These are phyloP conservation scores for Trogon surrucura DNA, from an alignment of 2,113 vertebrate species.

Conservation along the genomic window DNA sequence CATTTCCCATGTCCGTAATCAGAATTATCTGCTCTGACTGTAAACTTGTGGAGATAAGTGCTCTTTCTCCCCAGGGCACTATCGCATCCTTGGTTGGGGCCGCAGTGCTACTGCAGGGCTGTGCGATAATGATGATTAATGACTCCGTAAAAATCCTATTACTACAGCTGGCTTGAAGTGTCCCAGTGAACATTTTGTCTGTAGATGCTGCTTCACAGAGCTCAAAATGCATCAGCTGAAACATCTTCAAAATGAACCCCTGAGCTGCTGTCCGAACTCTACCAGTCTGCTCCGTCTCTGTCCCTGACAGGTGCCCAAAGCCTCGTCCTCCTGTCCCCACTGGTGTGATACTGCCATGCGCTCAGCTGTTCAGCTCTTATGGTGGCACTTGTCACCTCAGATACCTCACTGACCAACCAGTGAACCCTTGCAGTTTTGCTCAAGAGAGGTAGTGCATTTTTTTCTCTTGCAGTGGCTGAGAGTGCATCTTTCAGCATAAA, in stretches of 20 bases:
- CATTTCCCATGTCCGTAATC: not conserved
- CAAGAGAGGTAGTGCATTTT: not conserved
- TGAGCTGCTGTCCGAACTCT: not conserved
- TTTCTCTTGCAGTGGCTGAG: not conserved
- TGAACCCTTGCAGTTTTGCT: not conserved
- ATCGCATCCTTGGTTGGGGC: not conserved
- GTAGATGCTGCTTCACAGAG: not conserved
- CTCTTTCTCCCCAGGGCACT: not conserved
- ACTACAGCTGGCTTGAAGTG: not conserved
- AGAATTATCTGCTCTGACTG: conserved; percentile 5
- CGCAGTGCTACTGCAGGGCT: not conserved
- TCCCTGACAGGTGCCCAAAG: not conserved
- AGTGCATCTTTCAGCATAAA: not conserved
- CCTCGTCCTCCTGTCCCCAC: not conserved
- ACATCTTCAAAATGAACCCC: not conserved
- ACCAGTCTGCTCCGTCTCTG: not conserved
- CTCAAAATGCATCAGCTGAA: not conserved
- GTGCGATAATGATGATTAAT: conserved; percentile 29
- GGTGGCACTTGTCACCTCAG: not conserved
- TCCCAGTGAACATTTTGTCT: not conserved
- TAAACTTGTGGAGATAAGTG: not conserved
- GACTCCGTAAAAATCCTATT: conserved; percentile 6
- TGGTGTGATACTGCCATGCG: accelerated
- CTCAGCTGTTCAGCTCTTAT: not conserved
- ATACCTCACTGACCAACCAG: not conserved